Conservation (phyloP, 2,888 invertebrate genomes). For the Coleophora flavipennella region DNA sequence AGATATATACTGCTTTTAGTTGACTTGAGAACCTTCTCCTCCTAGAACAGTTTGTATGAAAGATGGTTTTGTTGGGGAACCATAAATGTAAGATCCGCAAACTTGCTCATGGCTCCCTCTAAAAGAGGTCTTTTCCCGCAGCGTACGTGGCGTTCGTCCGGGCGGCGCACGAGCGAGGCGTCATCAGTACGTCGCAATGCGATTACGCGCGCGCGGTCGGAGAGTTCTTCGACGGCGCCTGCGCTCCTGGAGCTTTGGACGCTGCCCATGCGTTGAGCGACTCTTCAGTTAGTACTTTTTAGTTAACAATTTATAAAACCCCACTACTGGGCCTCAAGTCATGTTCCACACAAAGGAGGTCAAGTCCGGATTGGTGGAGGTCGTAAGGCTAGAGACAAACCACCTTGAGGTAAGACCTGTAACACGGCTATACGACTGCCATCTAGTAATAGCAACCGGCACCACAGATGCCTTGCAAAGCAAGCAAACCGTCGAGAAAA, state of each 20-base stretch:
- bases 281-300: slow-evolving; percentile 25
- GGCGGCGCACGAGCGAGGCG: slow-evolving; percentile 54
- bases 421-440: too few relatives aligned
- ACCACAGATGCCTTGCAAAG: too few relatives aligned
- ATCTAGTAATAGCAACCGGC: too few relatives aligned
- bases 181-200: slow-evolving; percentile 62
- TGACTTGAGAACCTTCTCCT: too few relatives aligned
- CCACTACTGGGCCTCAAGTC: too few relatives aligned
- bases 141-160: slow-evolving; percentile 77
- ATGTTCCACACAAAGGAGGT: too few relatives aligned
- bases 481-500: too few relatives aligned
- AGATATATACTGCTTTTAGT: too few relatives aligned
- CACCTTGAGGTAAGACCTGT: too few relatives aligned
- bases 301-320: too few relatives aligned
- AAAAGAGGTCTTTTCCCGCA: slow-evolving; percentile 16
- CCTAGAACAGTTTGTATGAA: not conserved
- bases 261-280: slow-evolving; percentile 48
- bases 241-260: slow-evolving; percentile 75
- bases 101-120: not conserved
- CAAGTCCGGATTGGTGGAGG: too few relatives aligned
- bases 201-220: slow-evolving; percentile 71
- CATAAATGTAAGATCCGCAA: not conserved
- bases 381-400: too few relatives aligned
- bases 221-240: slow-evolving; percentile 71
- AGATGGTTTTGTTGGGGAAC: not conserved